Evolutionary conservation across 2,888 invertebrate genomes (phyloP), one percentile per base, ranked within the genome.

Genomic region (Caenorhabditis panamensis): DNA sequence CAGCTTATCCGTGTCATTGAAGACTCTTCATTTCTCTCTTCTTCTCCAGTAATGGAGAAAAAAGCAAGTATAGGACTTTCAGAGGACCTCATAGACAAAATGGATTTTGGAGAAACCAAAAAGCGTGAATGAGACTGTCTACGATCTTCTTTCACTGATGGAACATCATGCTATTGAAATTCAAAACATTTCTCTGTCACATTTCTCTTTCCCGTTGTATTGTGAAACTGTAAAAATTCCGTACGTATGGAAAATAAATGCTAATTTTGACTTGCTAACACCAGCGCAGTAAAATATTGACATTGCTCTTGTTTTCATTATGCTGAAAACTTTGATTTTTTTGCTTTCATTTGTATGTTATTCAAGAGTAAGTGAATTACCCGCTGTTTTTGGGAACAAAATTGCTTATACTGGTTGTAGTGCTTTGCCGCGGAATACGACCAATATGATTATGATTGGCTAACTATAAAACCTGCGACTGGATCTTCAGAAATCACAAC

Each of bases 361-460:
- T 62, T 41, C 37, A 54, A 26, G 8, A 9, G 24, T 31, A 18
- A 47, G 20, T n/a, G n/a, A n/a, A n/a, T n/a, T n/a, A n/a, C n/a
- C n/a, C n/a, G n/a, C n/a, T n/a, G n/a, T n/a, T n/a, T n/a, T n/a
- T n/a, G n/a, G n/a, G n/a, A n/a, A n/a, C 9, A 31, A 31, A 31
- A 6, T 31, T 31, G 4, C 31, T 31, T 31, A 31, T 31, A 31
- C 4, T 4, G 9, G 9, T 31, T 31, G n/a, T 9, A 31, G 31
- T 31, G 41, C 13, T 11, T 13, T 41, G 5, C 72, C 28, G 63
- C 53, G 11, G 73, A 79, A 47, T 79, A 79, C 53, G 73, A 79
- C 5, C 58, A 73, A 26, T 73, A 79, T 26, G 79, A 79, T 24
- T 79, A 79, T 53, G 79, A 79, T n/a, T 79, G 79, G 79, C 22